Evolutionary conservation across 2,113 vertebrate genomes (phyloP).

Genomic region (Oryzias javanicus): DNA sequence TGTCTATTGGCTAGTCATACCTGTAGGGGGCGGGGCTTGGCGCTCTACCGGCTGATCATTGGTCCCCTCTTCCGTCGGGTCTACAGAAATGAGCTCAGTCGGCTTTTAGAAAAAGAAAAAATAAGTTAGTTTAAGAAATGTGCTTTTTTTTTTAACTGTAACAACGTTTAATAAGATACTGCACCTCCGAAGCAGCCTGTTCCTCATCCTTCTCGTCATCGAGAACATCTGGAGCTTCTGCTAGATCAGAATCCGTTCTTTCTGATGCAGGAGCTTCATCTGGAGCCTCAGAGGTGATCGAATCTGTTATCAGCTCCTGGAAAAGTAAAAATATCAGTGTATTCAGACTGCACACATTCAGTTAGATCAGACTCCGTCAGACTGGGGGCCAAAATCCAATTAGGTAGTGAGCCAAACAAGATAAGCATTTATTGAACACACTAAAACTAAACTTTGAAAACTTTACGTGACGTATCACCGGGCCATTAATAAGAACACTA

Average conservation of each 20-base stretch:
- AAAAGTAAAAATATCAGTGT: not conserved
- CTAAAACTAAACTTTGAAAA: no score
- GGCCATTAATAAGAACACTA: no score
- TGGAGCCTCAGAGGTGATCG: not conserved
- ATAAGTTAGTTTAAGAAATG: not conserved
- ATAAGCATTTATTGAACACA: no score
- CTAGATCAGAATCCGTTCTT: constrained; percentile 18
- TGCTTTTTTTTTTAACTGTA: no score
- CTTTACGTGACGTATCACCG: no score
- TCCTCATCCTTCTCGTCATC: constrained; percentile 23
- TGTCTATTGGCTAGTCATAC: constrained; percentile 34
- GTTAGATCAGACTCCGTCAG: no score
- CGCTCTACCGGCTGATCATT: constrained; percentile 11
- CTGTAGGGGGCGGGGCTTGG: constrained; percentile 41
- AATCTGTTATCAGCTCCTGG: constrained; percentile 25
- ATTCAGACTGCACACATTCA: no score
- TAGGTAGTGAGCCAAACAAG: no score
- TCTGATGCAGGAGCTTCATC: constrained; percentile 6
- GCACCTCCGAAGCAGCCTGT: constrained; percentile 22
- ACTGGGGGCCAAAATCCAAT: no score
- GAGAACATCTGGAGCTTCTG: not conserved
- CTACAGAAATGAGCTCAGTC: not conserved
- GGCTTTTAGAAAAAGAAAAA: not conserved
- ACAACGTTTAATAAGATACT: not conserved
- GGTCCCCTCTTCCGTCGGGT: constrained; percentile 24